These are phyloP conservation scores for Helicorthomorpha holstii DNA, from an alignment of 1,140 invertebrate genomes.

Conservation along the genomic window DNA sequence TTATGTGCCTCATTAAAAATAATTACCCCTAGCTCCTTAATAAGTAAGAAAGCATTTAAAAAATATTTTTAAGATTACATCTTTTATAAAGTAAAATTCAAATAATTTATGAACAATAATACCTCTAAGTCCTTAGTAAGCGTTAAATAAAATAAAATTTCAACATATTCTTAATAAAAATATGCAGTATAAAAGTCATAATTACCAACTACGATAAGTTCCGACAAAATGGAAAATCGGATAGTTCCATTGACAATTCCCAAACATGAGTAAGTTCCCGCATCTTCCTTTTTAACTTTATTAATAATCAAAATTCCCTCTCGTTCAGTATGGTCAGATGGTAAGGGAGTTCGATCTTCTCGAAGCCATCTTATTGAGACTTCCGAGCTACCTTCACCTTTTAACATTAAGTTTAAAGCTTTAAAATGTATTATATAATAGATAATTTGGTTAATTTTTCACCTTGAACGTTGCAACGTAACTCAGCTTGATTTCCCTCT, in stretches of 20 bases:
- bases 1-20: neutral
- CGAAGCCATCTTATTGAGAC: slow-evolving; percentile 37
- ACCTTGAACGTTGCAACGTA: slow-evolving; percentile 2
- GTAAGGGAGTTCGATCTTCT: slow-evolving; percentile 38
- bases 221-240: slow-evolving; percentile 29
- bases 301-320: slow-evolving; percentile 43
- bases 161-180: neutral
- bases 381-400: slow-evolving; percentile 13
- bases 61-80: too few relatives aligned
- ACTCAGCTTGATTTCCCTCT: slow-evolving; percentile 4
- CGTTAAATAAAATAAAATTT: slow-evolving; percentile 8
- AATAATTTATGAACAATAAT: too few relatives aligned
- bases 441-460: neutral
- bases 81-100: too few relatives aligned
- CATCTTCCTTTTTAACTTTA: slow-evolving; percentile 40
- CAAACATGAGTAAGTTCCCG: slow-evolving; percentile 61
- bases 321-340: slow-evolving; percentile 34
- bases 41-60: neutral
- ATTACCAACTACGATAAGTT: slow-evolving; percentile 39
- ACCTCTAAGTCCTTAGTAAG: slow-evolving; percentile 14
- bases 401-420: too few relatives aligned
- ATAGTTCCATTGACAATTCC: slow-evolving; percentile 31
- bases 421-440: too few relatives aligned
- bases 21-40: neutral
- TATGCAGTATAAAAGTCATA: slow-evolving; percentile 7